Evolutionary conservation across 2,113 vertebrate species (phyloP), one percentile per base, ranked within the genome.

Genomic region (Australoheros scitulus): DNA sequence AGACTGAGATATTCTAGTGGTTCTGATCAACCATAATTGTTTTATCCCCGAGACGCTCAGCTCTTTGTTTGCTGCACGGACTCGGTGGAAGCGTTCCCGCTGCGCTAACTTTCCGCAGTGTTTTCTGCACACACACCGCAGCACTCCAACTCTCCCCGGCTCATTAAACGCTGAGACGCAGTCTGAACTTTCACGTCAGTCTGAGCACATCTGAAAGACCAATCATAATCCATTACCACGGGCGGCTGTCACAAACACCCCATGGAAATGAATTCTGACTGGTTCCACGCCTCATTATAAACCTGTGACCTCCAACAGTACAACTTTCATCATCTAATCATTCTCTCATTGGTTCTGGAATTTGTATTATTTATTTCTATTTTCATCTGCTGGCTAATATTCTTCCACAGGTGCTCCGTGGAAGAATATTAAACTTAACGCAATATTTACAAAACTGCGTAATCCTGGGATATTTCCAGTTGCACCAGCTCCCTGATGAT

Each of bases 251-350:
- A 79, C 64, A 68, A 86, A 84, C 29, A 15, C 57, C 20, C 61
- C 85, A 32, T 90, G 85, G 58, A 90, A 90, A 91, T 86, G 3
- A 55, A 79, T 87, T 82, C 80, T 14, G 57, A 81, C 58, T 59
- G 77, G 56, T 82, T 83, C 88, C 87, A 88, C 22, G 79, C 52
- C 72, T 87, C 77, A 52, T 84, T 83, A 86, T 59, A 20, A 63
- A 77, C 68, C 82, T 36, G 55, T 77, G 82, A 91, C 89, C 84
- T 87, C 70, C 47, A 84, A 26, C n/a, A 18, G 32, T 50, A 36
- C 70, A 47, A 74, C 61, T 26, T 61, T 70, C 59, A 61, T 75
- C 72, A 83, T 29, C n/a, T 32, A 61, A 81, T 61, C 10, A 22
- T 58, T 52, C 20, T 56, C 20, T 47, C 26, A 52, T 32, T 72